A percentile compares a stretch with the other conserved stretches of the same genome.
Evolutionary conservation across 2,113 vertebrate species (phyloP).

Genomic region (Balaeniceps rex): DNA sequence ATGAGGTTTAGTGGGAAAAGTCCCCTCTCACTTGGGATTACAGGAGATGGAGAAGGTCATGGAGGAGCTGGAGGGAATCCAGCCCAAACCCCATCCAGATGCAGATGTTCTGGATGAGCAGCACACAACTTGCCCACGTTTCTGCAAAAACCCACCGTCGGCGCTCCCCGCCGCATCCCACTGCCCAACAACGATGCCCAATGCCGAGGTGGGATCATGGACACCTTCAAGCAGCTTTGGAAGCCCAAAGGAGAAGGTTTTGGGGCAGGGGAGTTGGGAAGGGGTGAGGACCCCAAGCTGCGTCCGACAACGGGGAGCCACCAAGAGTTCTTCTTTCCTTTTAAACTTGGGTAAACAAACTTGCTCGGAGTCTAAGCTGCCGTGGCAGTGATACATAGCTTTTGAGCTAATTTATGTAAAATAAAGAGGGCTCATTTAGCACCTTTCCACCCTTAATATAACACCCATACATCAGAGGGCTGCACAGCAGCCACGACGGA

Average conservation of each 20-base stretch:
- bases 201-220: rapidly evolving
- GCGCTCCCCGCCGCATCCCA: rapidly evolving
- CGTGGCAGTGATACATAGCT: conserved; percentile 72
- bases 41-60: background rate
- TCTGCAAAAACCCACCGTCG: rapidly evolving
- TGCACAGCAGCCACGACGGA: background rate
- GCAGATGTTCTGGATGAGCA: background rate
- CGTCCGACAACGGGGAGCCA: rapidly evolving
- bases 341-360: conserved; percentile 42
- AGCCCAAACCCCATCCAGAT: background rate
- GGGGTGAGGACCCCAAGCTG: background rate
- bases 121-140: rapidly evolving
- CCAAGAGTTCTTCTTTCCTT: background rate
- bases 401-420: conserved; percentile 80
- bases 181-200: rapidly evolving
- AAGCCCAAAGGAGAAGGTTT: background rate
- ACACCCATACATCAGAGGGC: conserved; percentile 69
- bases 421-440: conserved; percentile 78
- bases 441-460: conserved; percentile 76
- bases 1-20: background rate
- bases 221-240: background rate
- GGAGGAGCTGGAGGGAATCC: background rate
- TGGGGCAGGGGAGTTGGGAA: background rate
- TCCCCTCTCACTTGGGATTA: background rate
- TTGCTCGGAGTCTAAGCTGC: background rate